Evolutionary conservation across 2,797 vertebrate species (phyloP).

Genomic region (Sebastes oblongus): DNA sequence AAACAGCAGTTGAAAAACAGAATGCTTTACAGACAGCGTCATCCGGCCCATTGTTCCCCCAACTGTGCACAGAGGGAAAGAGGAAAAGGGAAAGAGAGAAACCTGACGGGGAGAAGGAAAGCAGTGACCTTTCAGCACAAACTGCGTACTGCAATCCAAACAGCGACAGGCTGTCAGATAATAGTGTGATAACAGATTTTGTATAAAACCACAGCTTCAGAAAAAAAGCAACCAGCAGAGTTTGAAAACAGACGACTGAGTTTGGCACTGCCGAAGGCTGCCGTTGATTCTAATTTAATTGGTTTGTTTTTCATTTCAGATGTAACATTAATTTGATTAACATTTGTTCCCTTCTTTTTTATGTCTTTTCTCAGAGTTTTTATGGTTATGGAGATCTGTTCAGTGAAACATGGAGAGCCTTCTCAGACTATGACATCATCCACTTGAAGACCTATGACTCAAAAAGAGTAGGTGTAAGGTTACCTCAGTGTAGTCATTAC

Average conservation of each 20-base stretch:
- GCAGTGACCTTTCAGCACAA: conserved; percentile 44
- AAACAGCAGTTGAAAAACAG: conserved; percentile 52
- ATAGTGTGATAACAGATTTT: conserved; percentile 18
- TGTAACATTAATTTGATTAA: conserved; percentile 4
- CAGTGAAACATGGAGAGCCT: conserved; percentile 92
- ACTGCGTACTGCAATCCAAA: conserved; percentile 24
- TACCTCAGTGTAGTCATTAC: background rate
- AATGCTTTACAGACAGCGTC: conserved; percentile 45
- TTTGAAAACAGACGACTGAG: conserved; percentile 15
- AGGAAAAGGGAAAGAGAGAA: conserved; percentile 34
- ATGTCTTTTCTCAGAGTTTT: conserved; percentile 83
- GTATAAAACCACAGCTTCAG: conserved; percentile 8
- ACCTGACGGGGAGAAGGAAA: conserved; percentile 29
- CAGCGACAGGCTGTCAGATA: conserved; percentile 6
- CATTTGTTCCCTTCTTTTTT: conserved; percentile 6
- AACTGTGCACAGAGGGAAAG: conserved; percentile 33
- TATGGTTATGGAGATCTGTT: conserved; percentile 97
- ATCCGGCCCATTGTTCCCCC: conserved; percentile 64
- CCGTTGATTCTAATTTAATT: background rate
- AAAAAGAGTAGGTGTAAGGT: conserved; percentile 87
- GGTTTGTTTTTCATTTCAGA: conserved; percentile 17
- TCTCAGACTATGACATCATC: conserved; percentile 89
- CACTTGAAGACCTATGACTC: conserved; percentile 95
- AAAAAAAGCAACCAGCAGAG: background rate
- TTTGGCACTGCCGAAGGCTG: background rate